phyloP scores from a whole-genome alignment of 2,888 invertebrate genomes.

The Xestia rhomboidea region DNA sequence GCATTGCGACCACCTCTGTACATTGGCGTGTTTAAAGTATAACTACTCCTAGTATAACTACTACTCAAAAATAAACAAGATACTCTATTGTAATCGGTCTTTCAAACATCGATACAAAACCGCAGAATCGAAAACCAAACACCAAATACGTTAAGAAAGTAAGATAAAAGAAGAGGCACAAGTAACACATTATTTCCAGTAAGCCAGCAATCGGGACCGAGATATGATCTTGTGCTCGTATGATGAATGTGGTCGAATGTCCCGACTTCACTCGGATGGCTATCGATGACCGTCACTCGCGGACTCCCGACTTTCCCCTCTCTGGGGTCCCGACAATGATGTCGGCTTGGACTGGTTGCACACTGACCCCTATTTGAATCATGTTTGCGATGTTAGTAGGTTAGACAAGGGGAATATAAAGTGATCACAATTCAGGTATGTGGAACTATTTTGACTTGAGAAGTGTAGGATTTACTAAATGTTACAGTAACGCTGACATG shows the following conservation, averaged over 20 bases:
- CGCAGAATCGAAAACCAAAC: conserved; percentile 12
- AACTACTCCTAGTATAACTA: neutral
- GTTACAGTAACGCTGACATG: neutral
- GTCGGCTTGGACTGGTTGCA: conserved; percentile 36
- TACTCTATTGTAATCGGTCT: neutral
- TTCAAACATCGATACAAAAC: conserved; percentile 19
- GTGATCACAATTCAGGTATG: conserved; percentile 5
- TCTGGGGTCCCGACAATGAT: conserved; percentile 34
- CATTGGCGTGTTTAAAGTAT: neutral
- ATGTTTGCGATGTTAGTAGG: conserved; percentile 41
- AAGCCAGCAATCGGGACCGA: conserved; percentile 77
- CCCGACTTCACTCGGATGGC: conserved; percentile 24
- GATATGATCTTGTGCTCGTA: conserved; percentile 78
- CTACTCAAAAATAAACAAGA: neutral
- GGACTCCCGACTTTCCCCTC: conserved; percentile 17
- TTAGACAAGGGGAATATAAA: conserved; percentile 25
- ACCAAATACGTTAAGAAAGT: conserved; percentile 22
- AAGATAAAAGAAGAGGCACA: conserved; percentile 72
- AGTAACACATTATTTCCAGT: conserved; percentile 80
- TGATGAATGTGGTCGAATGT: conserved; percentile 67
- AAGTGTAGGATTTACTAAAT: neutral
- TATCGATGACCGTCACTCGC: conserved; percentile 34
- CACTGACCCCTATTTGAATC: conserved; percentile 51
- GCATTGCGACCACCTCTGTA: neutral
- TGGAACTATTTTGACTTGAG: neutral